Base-by-base conservation (phyloP, 2,888 invertebrate species). In the Trisateles emortualis region DNA sequence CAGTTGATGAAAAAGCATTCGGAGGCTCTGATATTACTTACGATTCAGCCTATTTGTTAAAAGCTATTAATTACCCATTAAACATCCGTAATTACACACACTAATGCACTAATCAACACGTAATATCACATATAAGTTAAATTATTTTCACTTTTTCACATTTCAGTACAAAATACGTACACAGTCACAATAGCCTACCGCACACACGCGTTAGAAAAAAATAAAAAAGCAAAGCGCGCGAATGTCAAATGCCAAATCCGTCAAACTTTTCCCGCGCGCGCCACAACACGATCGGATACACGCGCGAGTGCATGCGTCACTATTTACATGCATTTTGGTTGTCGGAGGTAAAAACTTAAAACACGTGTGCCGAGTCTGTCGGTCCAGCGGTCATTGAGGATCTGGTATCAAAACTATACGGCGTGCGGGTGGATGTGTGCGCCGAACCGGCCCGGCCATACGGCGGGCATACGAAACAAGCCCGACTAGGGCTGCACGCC, bases 371-470 rank as follows among this genome's bases (percentile, higher is more conserved):
- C 90, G 88, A 81, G 91, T 86, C 90, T 88, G 91, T 92, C 94
- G 94, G 94, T 93, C 94, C 93, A 94, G 93, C 94, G 94, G 94
- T 94, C 94, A 94, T 94, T 94, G 94, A 94, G 86, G 84, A 84
- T 82, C 86, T 81, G 86, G 85, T 86, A 83, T 86, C 88, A 85
- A 83, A 85, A 85, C 85, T 87, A 87, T 84, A 86, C 84, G 79
- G 82, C 79, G 79, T 69, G 56, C 80, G 79, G 69, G 72, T 85
- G 84, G 84, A 84, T 90, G 90, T 88, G 87, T 84, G 87, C 85
- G 86, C 83, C 79, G 84, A 86, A 90, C 88, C 88, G 86, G 89
- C 86, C 87, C 83, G 81, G 87, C 77, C 80, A 84, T 82, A 82
- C 82, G 84, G 78, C 81, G 73, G 79, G 89, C 91, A 90, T 90